phyloP scores from a whole-genome alignment of 2,797 vertebrate genomes.

The Phataginus tetradactyla region DNA sequence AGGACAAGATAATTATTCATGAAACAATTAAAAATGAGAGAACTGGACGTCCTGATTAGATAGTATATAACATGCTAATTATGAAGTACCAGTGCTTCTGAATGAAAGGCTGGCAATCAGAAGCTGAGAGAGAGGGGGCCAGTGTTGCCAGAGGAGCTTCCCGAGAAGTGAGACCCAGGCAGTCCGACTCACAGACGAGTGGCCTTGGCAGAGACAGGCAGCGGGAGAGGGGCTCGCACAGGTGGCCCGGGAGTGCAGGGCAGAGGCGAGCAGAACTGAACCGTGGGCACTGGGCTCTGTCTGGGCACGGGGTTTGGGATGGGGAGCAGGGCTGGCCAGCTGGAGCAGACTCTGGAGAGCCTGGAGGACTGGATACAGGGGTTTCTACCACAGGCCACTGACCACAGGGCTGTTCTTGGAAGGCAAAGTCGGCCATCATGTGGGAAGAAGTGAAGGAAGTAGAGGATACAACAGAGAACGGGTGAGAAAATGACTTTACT shows the following conservation, averaged over 20 bases:
- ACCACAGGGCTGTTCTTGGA: neutral
- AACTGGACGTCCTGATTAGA: neutral
- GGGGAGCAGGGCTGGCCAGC: neutral
- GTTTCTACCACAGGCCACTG: neutral
- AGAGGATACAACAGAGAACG: neutral
- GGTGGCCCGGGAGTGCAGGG: too few relatives aligned
- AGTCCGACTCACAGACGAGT: neutral
- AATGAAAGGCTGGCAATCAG: neutral
- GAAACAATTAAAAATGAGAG: constrained; percentile 22
- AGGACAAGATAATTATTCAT: neutral
- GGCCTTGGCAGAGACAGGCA: neutral
- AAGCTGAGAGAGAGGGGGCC: neutral
- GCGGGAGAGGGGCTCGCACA: rapidly evolving
- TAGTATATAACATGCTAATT: neutral
- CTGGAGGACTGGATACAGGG: neutral
- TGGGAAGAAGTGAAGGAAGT: neutral
- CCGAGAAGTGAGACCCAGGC: neutral
- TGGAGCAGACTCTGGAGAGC: neutral
- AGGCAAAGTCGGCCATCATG: neutral
- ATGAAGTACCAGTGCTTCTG: neutral
- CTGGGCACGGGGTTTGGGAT: rapidly evolving
- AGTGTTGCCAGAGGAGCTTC: neutral
- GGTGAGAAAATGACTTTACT: neutral
- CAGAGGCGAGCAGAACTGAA: neutral
- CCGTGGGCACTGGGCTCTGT: neutral